These are phyloP conservation scores for Drosophila koepferae DNA, from an alignment of 2,888 invertebrate genomes.

Conservation along the genomic window DNA sequence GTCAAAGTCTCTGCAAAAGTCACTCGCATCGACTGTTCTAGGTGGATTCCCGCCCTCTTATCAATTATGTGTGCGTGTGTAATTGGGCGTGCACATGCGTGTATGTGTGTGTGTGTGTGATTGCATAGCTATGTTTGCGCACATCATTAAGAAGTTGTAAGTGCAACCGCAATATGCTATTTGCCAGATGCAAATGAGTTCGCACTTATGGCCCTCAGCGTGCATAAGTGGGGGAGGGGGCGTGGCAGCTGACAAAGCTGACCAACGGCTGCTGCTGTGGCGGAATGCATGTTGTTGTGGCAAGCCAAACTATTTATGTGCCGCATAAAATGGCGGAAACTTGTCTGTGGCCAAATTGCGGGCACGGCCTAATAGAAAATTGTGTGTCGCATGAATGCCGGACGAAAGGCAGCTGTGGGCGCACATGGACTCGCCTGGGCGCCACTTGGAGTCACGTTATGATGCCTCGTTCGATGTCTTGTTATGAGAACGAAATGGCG, in stretches of 20 bases:
- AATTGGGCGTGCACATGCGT: not conserved
- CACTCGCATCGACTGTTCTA: not conserved
- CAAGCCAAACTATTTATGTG: conserved; percentile 21
- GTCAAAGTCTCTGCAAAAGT: not conserved
- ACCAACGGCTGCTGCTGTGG: not conserved
- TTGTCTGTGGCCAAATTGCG: conserved; percentile 16
- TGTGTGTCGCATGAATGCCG: not conserved
- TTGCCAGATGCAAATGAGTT: conserved; percentile 57
- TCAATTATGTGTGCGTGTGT: not conserved
- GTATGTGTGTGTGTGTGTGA: not conserved
- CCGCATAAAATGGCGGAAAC: conserved; percentile 27
- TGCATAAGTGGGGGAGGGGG: not conserved
- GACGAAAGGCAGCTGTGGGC: not conserved
- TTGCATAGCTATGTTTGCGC: conserved; percentile 34
- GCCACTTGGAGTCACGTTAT: conserved; percentile 17
- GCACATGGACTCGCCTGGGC: not conserved
- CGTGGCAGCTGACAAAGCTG: conserved; percentile 19
- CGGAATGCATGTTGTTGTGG: not conserved
- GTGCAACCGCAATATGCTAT: conserved; percentile 56
- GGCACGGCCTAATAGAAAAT: conserved; percentile 33
- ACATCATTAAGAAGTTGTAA: conserved; percentile 54
- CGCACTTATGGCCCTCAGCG: conserved; percentile 29
- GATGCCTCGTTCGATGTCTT: conserved; percentile 33
- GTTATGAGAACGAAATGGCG: conserved; percentile 41
- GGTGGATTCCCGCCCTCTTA: too few species aligned